Conservation (phyloP, 37 sponge, comb jelly and placozoan genomes). For the Diacarnus erythraeanus region DNA sequence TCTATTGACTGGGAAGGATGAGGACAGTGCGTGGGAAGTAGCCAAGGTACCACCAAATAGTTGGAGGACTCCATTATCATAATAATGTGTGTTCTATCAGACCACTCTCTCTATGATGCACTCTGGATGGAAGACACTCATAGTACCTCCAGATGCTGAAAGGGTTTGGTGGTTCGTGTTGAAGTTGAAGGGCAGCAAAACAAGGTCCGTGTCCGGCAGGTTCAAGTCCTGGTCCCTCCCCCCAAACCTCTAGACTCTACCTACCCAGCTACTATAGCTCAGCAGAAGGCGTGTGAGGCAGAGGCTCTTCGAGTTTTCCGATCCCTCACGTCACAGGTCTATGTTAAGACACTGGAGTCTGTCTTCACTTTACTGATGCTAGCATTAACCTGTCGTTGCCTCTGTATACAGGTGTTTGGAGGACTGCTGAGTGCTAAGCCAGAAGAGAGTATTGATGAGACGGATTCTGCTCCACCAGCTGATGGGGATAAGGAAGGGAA, state of each 20-base stretch:
- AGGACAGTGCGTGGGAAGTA: slow-evolving; percentile 53
- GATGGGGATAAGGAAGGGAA: slow-evolving; percentile 48
- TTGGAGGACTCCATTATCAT: not conserved
- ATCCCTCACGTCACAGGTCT: slow-evolving; percentile 87
- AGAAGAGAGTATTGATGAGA: slow-evolving; percentile 49
- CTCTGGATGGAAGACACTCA: slow-evolving; percentile 63
- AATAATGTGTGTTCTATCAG: not conserved
- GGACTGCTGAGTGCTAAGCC: slow-evolving; percentile 49
- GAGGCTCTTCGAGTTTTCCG: slow-evolving; percentile 89
- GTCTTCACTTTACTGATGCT: not conserved
- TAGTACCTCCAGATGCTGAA: slow-evolving; percentile 16
- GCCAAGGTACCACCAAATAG: slow-evolving; percentile 32
- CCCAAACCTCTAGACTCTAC: slow-evolving; percentile 30
- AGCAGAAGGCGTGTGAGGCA: slow-evolving; percentile 78
- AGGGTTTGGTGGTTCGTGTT: slow-evolving; percentile 49
- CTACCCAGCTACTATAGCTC: slow-evolving; percentile 49
- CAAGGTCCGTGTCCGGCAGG: slow-evolving; percentile 78
- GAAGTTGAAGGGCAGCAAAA: slow-evolving; percentile 73
- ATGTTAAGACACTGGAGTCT: too few species aligned
- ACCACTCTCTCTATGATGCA: slow-evolving; percentile 55
- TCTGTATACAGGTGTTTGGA: slow-evolving; percentile 73
- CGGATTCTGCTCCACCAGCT: slow-evolving; percentile 30
- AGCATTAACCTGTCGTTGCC: not conserved
- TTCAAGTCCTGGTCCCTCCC: slow-evolving; percentile 54
- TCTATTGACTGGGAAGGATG: slow-evolving; percentile 48